Base-by-base conservation (phyloP, 2,888 invertebrate genomes). In the Ametastegia equiseti region DNA sequence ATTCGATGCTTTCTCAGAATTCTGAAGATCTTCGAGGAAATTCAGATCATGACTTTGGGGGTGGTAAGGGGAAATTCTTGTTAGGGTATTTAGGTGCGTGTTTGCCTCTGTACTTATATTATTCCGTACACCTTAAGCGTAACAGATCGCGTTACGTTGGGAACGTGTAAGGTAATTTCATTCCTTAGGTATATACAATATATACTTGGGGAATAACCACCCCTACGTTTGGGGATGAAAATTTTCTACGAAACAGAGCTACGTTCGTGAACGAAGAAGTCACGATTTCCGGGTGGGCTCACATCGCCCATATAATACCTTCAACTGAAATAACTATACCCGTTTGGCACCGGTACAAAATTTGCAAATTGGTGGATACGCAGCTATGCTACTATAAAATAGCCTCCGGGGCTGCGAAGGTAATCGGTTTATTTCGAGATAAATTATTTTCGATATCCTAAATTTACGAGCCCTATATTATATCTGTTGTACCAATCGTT, bases 401-500 rank as follows among this genome's bases (percentile, higher is more conserved):
- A n/a, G 19, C 39, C 67, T 39, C 19, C 36, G 39, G 19, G 67
- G 67, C 13, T 13, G 15, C 13, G 36, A 5, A 39, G 39, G 36
- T 67, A 67, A 67, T 67, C 67, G 67, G 67, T 67, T 67, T 67
- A 39, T 39, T 67, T 67, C 7, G 39, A 39, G 67, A 67, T 67
- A 67, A 67, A 39, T 67, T 67, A 36, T 67, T 39, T 39, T 67
- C 39, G 3, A 19, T 67, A 39, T 23, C 11, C 19, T 6, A 67
- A 67, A 67, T 67, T 67, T 67, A 67, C 39, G 67, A 67, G 67
- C 19, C 39, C 39, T 19, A 15, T 2, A 30, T 27, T 7, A 54
- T 54, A 60, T 67, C 67, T 63, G 33, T 63, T 63, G 63, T 63
- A 33, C 30, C 54, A 42, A 42, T 9, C 54, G 23, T n/a, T 23